Percentiles rank a stretch among this genome's conserved stretches.
Evolutionary conservation across 2,113 vertebrate species (phyloP).

Genomic region (Pluvianellus socialis): DNA sequence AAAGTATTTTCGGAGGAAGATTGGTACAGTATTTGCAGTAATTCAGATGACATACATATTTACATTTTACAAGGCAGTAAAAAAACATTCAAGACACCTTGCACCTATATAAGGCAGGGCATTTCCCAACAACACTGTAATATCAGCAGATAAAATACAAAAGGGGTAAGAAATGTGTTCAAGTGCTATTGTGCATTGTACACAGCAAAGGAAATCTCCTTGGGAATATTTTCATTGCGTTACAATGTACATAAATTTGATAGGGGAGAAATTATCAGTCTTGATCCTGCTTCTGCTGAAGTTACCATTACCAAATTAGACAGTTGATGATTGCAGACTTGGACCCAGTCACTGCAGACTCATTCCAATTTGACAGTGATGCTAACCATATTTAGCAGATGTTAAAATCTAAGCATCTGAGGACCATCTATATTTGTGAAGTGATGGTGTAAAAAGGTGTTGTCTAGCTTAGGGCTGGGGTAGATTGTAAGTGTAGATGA

Average conservation of each 20-base stretch:
- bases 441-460: neutral
- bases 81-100: neutral
- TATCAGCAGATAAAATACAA: neutral
- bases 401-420: constrained; percentile 8
- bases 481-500: neutral
- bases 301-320: constrained; percentile 49
- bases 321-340: constrained; percentile 16
- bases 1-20: neutral
- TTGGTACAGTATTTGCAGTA: neutral
- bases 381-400: constrained; percentile 40
- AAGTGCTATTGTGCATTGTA: neutral
- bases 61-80: neutral
- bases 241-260: constrained; percentile 41
- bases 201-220: neutral
- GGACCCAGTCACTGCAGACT: constrained; percentile 1
- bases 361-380: constrained; percentile 42
- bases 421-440: neutral
- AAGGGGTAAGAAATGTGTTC: neutral
- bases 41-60: neutral
- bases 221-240: constrained; percentile 18
- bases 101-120: neutral
- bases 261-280: neutral
- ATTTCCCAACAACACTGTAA: neutral
- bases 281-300: constrained; percentile 36
- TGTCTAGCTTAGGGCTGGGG: neutral